Percentiles rank a stretch among this genome's conserved stretches.
These are phyloP conservation scores for Trachelipus rathkii DNA, from an alignment of 1,140 invertebrate species.

Conservation along the genomic window DNA sequence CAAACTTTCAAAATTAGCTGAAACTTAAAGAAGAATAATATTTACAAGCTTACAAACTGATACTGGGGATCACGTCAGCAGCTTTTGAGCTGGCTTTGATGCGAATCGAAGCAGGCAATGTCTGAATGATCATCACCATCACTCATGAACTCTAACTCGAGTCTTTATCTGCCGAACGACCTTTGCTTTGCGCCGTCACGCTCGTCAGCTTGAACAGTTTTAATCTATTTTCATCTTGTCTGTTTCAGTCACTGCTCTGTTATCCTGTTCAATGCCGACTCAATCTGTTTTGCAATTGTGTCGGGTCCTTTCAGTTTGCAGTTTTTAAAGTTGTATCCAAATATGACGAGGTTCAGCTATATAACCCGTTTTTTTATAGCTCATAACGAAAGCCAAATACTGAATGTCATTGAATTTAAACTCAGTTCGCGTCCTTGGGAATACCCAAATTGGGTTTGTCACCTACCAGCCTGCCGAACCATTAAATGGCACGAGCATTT, in stretches of 20 bases:
- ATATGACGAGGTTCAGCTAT: conserved; percentile 21
- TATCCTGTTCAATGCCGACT: conserved; percentile 32
- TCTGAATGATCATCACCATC: conserved; percentile 35
- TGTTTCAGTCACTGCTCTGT: too few species aligned
- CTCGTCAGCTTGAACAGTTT: too few species aligned
- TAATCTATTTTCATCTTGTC: too few species aligned
- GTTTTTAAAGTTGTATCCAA: conserved; percentile 27
- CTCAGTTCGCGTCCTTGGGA: conserved; percentile 8
- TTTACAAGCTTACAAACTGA: too few species aligned
- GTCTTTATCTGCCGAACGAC: conserved; percentile 32
- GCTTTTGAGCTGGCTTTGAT: conserved; percentile 30
- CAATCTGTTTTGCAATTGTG: too few species aligned
- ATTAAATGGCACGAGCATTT: conserved; percentile 23
- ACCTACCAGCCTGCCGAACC: not conserved
- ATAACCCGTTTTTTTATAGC: conserved; percentile 25
- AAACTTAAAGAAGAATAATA: too few species aligned
- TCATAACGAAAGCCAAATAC: conserved; percentile 24
- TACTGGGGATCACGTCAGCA: too few species aligned
- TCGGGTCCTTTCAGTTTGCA: conserved; percentile 21
- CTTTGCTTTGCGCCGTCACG: too few species aligned
- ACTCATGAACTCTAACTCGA: conserved; percentile 34
- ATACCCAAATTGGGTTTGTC: conserved; percentile 24
- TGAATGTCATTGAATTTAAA: not conserved
- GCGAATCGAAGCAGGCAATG: conserved; percentile 31
- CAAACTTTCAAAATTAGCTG: too few species aligned